Percentiles rank a stretch among this genome's conserved stretches.
These are phyloP conservation scores for Sinohyriopsis cumingii DNA, from an alignment of 2,888 invertebrate species.

Conservation along the genomic window DNA sequence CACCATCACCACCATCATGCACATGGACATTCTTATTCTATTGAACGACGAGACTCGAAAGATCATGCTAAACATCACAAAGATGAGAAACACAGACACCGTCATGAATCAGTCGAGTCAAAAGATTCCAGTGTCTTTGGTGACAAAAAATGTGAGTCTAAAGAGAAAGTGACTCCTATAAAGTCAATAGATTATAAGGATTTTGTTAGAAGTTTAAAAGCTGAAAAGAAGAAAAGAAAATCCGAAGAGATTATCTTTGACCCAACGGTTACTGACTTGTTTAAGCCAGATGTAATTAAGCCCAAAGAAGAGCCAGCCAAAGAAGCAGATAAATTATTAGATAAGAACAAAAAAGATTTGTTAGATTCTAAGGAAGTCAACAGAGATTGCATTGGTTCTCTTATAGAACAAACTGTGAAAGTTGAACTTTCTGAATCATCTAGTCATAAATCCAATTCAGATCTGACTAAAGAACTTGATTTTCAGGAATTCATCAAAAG, in stretches of 20 bases:
- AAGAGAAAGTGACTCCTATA: conserved; percentile 13
- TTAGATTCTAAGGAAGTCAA: background rate
- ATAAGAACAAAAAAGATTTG: background rate
- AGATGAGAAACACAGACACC: background rate
- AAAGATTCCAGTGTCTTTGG: conserved; percentile 10
- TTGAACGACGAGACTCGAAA: conserved; percentile 26
- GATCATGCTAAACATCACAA: conserved; percentile 18
- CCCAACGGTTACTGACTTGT: conserved; percentile 57
- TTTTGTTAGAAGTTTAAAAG: conserved; percentile 15
- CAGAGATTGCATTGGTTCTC: background rate
- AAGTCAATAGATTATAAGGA: no score
- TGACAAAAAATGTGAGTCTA: conserved; percentile 14
- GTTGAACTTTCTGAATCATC: background rate
- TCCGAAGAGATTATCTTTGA: conserved; percentile 52
- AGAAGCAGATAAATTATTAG: conserved; percentile 11
- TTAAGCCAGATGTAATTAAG: conserved; percentile 57
- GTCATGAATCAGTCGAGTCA: conserved; percentile 3
- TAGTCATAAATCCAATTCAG: conserved; percentile 1
- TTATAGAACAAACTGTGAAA: background rate
- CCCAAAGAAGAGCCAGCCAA: conserved; percentile 9
- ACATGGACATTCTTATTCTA: conserved; percentile 21
- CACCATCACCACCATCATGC: conserved; percentile 24
- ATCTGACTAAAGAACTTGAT: conserved; percentile 1
- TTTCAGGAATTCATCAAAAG: background rate
- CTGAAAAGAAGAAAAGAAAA: conserved; percentile 44